phyloP scores from a whole-genome alignment of 2,888 invertebrate species.

The Microchrysa polita region DNA sequence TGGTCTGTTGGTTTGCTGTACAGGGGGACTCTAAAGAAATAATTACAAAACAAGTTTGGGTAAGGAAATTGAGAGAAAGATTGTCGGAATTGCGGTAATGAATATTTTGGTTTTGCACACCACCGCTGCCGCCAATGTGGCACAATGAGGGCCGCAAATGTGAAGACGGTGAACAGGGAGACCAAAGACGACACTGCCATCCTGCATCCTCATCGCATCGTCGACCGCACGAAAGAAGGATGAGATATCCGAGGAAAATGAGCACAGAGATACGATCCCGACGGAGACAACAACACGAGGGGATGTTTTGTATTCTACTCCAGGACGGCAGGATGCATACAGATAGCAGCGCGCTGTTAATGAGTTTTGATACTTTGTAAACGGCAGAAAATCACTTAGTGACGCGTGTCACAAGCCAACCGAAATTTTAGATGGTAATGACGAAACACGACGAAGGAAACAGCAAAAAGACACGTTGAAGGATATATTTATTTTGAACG shows the following conservation, averaged over 20 bases:
- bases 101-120: conserved; percentile 4
- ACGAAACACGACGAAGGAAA: not conserved
- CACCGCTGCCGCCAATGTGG: too few relatives aligned
- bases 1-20: not conserved
- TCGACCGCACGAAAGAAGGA: not conserved
- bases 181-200: too few relatives aligned
- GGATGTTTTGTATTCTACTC: not conserved
- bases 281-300: too few relatives aligned
- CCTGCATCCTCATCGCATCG: too few relatives aligned
- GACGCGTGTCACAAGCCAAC: conserved; percentile 37
- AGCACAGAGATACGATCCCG: too few relatives aligned
- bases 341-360: conserved; percentile 32
- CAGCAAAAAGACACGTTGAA: not conserved
- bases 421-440: conserved; percentile 14
- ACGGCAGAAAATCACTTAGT: conserved; percentile 36
- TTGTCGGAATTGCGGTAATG: conserved; percentile 31
- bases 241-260: not conserved
- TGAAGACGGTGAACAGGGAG: too few relatives aligned
- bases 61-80: conserved; percentile 12
- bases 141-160: too few relatives aligned
- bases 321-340: conserved; percentile 3
- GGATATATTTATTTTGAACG: not conserved
- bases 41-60: conserved; percentile 31
- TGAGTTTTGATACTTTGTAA: conserved; percentile 37
- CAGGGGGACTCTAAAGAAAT: conserved; percentile 4